A percentile compares a stretch with the other conserved stretches of the same genome.
Conservation (phyloP, 2,113 vertebrate species). For the Myrmecophaga tridactyla region DNA sequence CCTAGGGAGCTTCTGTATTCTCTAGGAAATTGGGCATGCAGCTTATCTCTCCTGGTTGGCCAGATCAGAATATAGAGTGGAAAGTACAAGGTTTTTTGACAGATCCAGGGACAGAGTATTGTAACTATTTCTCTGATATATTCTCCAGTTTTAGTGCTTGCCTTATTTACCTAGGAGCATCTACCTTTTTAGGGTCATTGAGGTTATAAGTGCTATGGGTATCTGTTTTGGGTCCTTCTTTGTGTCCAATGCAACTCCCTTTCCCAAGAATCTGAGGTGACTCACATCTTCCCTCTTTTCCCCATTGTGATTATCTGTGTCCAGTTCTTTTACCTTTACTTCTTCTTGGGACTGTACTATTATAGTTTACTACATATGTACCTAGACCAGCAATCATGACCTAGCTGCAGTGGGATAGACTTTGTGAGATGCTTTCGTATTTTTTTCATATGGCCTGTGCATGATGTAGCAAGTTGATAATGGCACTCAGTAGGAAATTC, state of each 20-base stretch:
- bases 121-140: neutral
- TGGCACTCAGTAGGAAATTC: neutral
- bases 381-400: neutral
- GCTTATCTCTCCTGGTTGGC: neutral
- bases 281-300: neutral
- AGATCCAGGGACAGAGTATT: neutral
- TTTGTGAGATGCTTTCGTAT: neutral
- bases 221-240: neutral
- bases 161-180: neutral
- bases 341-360: neutral
- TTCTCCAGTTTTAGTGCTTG: neutral
- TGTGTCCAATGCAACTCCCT: neutral
- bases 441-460: neutral
- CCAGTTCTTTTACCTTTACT: neutral
- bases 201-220: neutral
- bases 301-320: neutral
- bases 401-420: neutral
- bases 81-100: neutral
- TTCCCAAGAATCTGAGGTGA: neutral
- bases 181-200: neutral
- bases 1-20: neutral
- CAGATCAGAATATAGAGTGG: neutral
- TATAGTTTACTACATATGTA: no score
- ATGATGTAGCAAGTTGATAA: neutral
- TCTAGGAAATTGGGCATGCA: neutral